Percentiles rank a stretch among this genome's conserved stretches.
These are phyloP conservation scores for Hoplodrina blanda DNA, from an alignment of 2,888 invertebrate genomes.

Conservation along the genomic window DNA sequence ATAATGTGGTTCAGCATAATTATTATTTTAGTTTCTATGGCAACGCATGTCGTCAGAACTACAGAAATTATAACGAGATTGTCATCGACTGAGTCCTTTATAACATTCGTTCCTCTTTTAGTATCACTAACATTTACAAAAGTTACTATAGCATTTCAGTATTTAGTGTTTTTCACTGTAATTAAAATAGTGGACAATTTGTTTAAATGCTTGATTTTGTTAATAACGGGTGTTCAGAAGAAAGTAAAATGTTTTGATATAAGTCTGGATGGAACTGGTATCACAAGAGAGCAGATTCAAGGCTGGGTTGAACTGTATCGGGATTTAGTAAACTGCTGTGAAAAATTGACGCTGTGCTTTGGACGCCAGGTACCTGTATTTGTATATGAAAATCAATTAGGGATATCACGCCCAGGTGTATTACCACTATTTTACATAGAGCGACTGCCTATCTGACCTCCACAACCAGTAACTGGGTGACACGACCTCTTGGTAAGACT, in stretches of 20 bases:
- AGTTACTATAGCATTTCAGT: slow-evolving; percentile 1
- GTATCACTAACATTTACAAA: background rate
- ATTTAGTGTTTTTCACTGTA: background rate
- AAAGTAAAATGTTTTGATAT: background rate
- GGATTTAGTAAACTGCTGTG: slow-evolving; percentile 1
- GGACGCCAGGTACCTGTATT: slow-evolving; percentile 13
- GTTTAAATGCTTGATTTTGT: background rate
- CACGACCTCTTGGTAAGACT: too few relatives aligned
- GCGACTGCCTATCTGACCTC: too few relatives aligned
- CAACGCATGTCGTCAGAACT: background rate
- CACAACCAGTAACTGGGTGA: too few relatives aligned
- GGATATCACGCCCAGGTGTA: too few relatives aligned
- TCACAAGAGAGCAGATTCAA: background rate
- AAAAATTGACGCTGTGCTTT: slow-evolving; percentile 11
- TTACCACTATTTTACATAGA: too few relatives aligned
- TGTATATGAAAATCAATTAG: too few relatives aligned
- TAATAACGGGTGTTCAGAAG: background rate
- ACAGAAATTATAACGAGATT: background rate
- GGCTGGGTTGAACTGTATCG: background rate
- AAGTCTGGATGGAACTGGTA: background rate
- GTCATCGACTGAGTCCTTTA: background rate
- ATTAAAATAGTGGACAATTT: background rate
- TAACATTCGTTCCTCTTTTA: background rate
- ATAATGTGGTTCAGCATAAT: background rate
- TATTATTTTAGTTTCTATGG: background rate